Conservation (phyloP, 2,888 invertebrate species). For the Melanostoma mellinum region DNA sequence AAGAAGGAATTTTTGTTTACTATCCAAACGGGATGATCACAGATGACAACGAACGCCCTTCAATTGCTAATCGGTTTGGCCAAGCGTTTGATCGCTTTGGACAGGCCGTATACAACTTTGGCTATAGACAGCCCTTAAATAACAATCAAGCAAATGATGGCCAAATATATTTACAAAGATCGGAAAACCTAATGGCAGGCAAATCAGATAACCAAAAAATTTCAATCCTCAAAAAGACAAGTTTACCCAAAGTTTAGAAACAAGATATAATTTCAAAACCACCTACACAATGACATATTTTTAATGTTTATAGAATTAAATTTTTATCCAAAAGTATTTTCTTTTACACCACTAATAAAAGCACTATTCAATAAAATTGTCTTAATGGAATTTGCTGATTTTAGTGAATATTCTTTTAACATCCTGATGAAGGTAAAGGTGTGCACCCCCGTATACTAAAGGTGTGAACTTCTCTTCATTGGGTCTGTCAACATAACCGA, state of each 20-base stretch:
- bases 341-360: too few species aligned
- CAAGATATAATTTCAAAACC: neutral
- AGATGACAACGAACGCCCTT: conserved; percentile 22
- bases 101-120: conserved; percentile 43
- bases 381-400: too few species aligned
- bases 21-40: conserved; percentile 41
- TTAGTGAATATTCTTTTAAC: too few species aligned
- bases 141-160: neutral
- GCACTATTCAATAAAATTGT: too few species aligned
- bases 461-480: too few species aligned
- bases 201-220: neutral
- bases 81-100: conserved; percentile 60
- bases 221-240: neutral
- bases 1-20: conserved; percentile 43
- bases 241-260: neutral
- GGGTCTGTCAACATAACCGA: too few species aligned
- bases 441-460: too few species aligned
- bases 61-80: conserved; percentile 46
- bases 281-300: too few species aligned
- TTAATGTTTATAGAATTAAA: too few species aligned
- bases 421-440: too few species aligned
- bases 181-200: neutral
- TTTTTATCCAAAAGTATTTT: too few species aligned
- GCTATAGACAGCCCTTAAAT: conserved; percentile 17
- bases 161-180: neutral